These are phyloP conservation scores for Apamea crenata DNA, from an alignment of 2,888 invertebrate genomes.

Conservation along the genomic window DNA sequence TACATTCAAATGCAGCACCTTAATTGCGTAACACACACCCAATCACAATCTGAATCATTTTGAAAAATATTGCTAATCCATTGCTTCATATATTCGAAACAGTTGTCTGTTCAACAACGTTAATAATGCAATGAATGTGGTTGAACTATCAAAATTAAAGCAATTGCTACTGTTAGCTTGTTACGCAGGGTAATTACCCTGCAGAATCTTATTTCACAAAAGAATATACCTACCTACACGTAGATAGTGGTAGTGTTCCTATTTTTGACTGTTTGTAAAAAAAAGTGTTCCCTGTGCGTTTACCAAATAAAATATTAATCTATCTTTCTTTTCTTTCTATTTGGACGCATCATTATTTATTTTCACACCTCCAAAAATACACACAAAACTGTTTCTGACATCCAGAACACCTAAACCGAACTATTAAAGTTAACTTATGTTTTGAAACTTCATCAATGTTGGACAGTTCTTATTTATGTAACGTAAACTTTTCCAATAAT, in stretches of 20 bases:
- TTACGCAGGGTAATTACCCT: no score
- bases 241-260: no score
- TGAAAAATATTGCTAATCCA: no score
- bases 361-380: background rate
- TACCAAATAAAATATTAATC: background rate
- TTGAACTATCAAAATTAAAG: no score
- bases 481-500: slow-evolving; percentile 62
- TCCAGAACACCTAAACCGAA: background rate
- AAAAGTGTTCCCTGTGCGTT: background rate
- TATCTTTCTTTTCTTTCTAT: background rate
- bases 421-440: slow-evolving; percentile 52
- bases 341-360: background rate
- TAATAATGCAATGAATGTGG: no score
- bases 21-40: no score
- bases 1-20: background rate
- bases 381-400: slow-evolving; percentile 8
- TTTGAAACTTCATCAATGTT: slow-evolving; percentile 64
- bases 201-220: no score
- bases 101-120: no score
- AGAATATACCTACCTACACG: no score
- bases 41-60: no score
- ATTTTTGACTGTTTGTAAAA: background rate
- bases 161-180: no score
- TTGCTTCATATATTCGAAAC: no score
- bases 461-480: slow-evolving; percentile 62